phyloP scores from a whole-genome alignment of 1,140 invertebrate species.

The Drosophila truncata region DNA sequence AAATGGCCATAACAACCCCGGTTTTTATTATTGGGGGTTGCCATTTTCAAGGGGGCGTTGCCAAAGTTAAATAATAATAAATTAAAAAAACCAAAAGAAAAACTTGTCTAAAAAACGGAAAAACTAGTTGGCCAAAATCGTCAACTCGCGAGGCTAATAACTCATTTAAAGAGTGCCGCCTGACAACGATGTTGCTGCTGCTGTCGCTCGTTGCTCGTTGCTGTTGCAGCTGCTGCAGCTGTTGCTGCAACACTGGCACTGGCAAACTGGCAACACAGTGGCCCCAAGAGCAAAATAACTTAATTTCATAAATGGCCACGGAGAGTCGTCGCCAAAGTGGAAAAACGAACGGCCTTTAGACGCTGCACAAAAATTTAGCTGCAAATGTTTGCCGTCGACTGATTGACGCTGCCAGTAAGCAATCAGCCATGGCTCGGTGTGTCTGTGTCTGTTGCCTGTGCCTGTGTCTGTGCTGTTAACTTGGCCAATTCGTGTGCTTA shows the following conservation, averaged over 20 bases:
- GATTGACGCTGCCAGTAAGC: conserved; percentile 67
- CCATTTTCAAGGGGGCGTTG: conserved; percentile 68
- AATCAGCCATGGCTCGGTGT: conserved; percentile 21
- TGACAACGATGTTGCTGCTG: conserved; percentile 55
- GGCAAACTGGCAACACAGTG: conserved; percentile 34
- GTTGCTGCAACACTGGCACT: conserved; percentile 30
- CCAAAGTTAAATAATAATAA: conserved; percentile 34
- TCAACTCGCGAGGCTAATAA: conserved; percentile 77
- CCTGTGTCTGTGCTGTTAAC: conserved; percentile 58
- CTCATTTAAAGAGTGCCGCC: conserved; percentile 72
- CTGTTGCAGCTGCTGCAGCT: conserved; percentile 26
- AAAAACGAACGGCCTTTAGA: conserved; percentile 54
- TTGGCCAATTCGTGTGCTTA: conserved; percentile 81
- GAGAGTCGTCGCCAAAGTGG: conserved; percentile 57
- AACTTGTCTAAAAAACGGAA: conserved; percentile 2
- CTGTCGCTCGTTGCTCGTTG: conserved; percentile 16
- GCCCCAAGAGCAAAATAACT: conserved; percentile 85
- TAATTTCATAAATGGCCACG: conserved; percentile 84
- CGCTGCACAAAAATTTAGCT: conserved; percentile 66
- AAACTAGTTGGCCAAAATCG: conserved; percentile 71
- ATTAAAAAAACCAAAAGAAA: background rate
- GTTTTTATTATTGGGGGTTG: background rate
- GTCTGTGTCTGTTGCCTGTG: conserved; percentile 27
- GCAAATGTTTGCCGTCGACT: conserved; percentile 59
- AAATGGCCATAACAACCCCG: conserved; percentile 11